Evolutionary conservation across 2,113 vertebrate genomes (phyloP).

Genomic region (Pangasianodon hypophthalmus): DNA sequence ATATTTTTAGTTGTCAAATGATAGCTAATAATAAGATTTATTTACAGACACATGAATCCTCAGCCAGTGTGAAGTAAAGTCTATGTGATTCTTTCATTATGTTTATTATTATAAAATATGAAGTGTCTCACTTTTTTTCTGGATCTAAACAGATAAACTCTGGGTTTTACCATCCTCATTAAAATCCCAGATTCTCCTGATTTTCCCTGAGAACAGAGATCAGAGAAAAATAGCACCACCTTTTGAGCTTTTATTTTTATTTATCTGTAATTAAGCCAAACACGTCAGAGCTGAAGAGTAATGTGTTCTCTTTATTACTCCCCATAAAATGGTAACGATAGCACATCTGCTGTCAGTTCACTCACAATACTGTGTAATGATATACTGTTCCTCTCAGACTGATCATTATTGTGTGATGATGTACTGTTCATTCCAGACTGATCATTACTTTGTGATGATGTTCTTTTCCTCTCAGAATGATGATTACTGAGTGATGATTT

Average conservation of each 20-base stretch:
- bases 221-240: not conserved
- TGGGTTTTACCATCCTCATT: not conserved
- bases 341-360: not conserved
- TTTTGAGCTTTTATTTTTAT: not conserved
- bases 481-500: not conserved
- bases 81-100: not conserved
- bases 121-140: not conserved
- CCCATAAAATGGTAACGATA: not conserved
- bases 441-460: not conserved
- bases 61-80: not conserved
- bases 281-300: not conserved
- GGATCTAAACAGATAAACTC: not conserved
- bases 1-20: not conserved
- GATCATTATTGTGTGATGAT: not conserved
- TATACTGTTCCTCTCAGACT: not conserved
- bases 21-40: not conserved
- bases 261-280: not conserved
- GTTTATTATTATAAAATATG: not conserved
- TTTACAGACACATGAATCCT: not conserved
- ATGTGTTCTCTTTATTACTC: not conserved
- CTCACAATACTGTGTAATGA: not conserved
- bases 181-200: not conserved
- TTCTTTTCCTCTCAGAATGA: not conserved
- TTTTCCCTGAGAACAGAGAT: not conserved
- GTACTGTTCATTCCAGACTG: not conserved